phyloP scores from a whole-genome alignment of 2,113 vertebrate genomes.

The Thalassoma bifasciatum region DNA sequence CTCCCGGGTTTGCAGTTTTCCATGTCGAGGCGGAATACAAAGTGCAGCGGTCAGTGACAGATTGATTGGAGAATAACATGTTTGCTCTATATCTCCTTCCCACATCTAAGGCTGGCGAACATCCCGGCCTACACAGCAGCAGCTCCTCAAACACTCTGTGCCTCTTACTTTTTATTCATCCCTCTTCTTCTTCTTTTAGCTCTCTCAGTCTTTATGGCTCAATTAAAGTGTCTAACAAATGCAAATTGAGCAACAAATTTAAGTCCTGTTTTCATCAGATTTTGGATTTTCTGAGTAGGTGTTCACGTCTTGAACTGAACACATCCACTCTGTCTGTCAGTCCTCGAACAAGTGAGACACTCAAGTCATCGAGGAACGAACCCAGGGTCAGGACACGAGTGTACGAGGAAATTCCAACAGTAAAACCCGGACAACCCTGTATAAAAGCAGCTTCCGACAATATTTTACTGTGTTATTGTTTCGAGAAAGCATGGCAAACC shows the following conservation, averaged over 20 bases:
- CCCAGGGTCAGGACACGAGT: not conserved
- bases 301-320: not conserved
- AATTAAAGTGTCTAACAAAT: not conserved
- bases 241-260: not conserved
- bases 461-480: no score
- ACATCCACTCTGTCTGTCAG: not conserved
- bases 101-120: slow-evolving; percentile 48
- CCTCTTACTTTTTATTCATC: slow-evolving; percentile 20
- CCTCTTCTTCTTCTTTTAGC: slow-evolving; percentile 2
- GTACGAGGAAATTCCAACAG: no score
- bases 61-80: slow-evolving; percentile 34
- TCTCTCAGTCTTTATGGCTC: not conserved
- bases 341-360: not conserved
- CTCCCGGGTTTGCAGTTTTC: slow-evolving; percentile 28
- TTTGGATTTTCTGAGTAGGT: not conserved
- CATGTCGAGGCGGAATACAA: slow-evolving; percentile 31
- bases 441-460: no score
- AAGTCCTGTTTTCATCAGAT: not conserved
- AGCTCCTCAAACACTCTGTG: slow-evolving; percentile 35
- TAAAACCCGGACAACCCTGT: no score
- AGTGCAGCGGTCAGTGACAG: slow-evolving; percentile 36
- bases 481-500: no score
- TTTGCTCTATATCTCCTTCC: slow-evolving; percentile 39
- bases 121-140: slow-evolving; percentile 37
- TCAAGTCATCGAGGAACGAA: slow-evolving; percentile 2